phyloP scores from a whole-genome alignment of 2,113 vertebrate genomes.

The Circaetus cinerascens region DNA sequence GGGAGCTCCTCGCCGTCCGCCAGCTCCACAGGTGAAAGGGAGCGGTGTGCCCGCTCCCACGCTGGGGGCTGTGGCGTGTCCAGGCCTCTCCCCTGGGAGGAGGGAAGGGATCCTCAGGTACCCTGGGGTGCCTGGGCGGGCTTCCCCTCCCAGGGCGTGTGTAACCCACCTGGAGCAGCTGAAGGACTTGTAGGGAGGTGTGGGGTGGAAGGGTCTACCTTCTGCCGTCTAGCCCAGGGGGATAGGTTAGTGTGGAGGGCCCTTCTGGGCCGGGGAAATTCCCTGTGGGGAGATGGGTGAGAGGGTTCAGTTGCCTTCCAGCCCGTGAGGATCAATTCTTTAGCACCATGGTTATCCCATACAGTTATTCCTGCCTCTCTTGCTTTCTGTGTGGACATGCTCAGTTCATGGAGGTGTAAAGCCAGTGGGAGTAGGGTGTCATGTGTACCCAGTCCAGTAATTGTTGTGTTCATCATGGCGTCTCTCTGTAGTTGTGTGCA shows the following conservation, averaged over 20 bases:
- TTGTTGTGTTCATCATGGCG: not conserved
- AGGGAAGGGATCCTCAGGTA: not conserved
- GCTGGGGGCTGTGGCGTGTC: not conserved
- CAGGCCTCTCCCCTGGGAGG: not conserved
- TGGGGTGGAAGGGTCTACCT: not conserved
- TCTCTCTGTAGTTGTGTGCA: not conserved
- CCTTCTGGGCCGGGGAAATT: not conserved
- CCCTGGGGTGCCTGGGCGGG: not conserved
- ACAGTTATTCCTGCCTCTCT: not conserved
- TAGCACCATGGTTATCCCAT: not conserved
- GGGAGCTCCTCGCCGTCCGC: not conserved
- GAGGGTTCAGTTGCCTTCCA: no score
- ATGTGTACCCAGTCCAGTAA: not conserved
- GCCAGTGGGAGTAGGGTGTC: not conserved
- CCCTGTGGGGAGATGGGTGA: not conserved
- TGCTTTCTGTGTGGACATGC: not conserved
- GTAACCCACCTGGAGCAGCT: not conserved
- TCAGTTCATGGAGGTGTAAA: not conserved
- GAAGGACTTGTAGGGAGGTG: not conserved
- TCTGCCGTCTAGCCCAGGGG: not conserved
- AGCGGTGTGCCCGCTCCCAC: not conserved
- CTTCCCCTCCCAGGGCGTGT: not conserved
- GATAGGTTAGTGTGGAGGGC: not conserved
- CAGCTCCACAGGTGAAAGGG: not conserved
- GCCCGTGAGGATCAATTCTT: rapidly evolving